Evolutionary conservation across 1,140 invertebrate species (phyloP), one percentile per base, ranked within the genome.

Genomic region (Chrysoperla carnea): DNA sequence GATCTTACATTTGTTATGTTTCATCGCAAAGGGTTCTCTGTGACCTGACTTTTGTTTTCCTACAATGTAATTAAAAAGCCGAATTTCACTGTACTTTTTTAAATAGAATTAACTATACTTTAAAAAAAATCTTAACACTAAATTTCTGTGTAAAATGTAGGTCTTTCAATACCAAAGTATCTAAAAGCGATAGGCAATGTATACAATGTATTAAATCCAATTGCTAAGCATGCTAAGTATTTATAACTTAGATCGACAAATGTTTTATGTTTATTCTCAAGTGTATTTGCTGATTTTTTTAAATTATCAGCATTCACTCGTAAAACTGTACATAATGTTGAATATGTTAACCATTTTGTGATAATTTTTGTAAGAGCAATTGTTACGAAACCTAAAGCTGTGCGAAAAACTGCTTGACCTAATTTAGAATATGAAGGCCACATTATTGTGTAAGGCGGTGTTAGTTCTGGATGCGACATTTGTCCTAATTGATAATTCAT

Each of bases 141-240:
- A 46, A 89, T 74, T 70, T 90, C 86, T 5, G 82, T 86, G 53
- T 84, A 87, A 65, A 86, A 87, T 3, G 81, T 81, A 0, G 76
- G 75, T 52, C 86, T 59, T 57, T 84, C 81, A 45, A 92, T 84
- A 38, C 69, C 70, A 23, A 90, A 58, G 40, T 78, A 61, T 36
- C 73, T 65, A 60, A 91, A 91, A 6, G 85, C 65, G 49, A 76
- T 74, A 5, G 88, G 87, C 46, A 84, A 66, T n/a, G 83, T 52
- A 61, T 78, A 85, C 6, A 80, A 67, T 4, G 78, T 79, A 58
- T 77, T 76, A 57, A 85, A 70, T 11, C 84, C 84, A 39, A 88
- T 76, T 50, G 78, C 67, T 13, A 72, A 72, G 55, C 80, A 87
- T 39, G 75, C 76, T 31, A 88, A 64, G 56, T 83, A 90, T 60